Evolutionary conservation across 2,888 invertebrate species (phyloP), one percentile per base, ranked within the genome.

Genomic region (Plagodis dolabraria): DNA sequence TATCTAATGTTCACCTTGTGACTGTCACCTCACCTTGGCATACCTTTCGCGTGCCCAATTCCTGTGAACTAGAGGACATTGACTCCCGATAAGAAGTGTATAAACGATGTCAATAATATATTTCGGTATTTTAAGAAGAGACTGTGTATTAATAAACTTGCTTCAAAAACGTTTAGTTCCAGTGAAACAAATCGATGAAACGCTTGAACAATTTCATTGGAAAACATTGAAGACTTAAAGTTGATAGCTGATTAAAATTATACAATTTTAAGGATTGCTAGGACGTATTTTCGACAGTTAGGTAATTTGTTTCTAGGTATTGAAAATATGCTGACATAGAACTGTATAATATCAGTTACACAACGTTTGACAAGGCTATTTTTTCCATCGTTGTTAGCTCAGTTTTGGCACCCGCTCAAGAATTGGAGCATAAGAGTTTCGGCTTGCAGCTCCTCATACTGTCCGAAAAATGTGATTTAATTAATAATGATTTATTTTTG

Each of bases 281-380:
- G n/a, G n/a, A n/a, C 4, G 22, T 22, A 22, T 22, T 22, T 22
- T 22, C 22, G 1, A 22, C 22, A 22, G 22, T 22, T 22, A 22
- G 22, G 22, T 22, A 22, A 22, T 22, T 22, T 4, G 4, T 22
- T 22, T 22, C 22, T 22, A 4, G 22, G 22, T 22, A 22, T 22
- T 22, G 22, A 22, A 73, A 70, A 74, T 69, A 71, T 72, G 71
- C 77, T 75, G 75, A 79, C 69, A 71, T 70, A 72, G 68, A 67
- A 60, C 61, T 22, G 22, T 65, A 68, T 76, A 72, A 74, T 76
- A 75, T 74, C 69, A 66, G 70, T 80, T 81, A 76, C 78, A 79
- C 78, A 87, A 89, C 75, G 76, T 81, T 82, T 83, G 87, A 89
- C 88, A 87, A 74, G 78, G 82, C 83, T 89, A 89, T 90, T 92